Conservation (phyloP, 37 sponge, comb jelly and placozoan genomes). For the Dysidea cf. avara region DNA sequence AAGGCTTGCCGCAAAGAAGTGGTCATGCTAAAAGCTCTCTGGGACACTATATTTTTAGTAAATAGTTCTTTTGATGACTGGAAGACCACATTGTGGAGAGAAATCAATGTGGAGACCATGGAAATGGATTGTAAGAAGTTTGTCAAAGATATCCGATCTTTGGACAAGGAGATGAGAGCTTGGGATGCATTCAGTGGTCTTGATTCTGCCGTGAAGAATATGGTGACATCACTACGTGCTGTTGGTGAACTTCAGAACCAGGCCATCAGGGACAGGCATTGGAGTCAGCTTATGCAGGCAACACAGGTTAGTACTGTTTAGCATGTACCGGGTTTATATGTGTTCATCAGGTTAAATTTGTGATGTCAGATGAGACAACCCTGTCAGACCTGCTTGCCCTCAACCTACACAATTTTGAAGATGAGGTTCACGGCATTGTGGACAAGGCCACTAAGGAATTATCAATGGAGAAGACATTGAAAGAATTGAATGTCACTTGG, state of each 20-base stretch:
- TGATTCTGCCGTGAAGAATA: slow-evolving; percentile 96
- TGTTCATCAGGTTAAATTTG: slow-evolving; percentile 83
- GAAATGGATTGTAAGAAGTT: slow-evolving; percentile 97
- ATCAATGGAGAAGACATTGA: slow-evolving; percentile 98
- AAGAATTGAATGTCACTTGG: slow-evolving; percentile 96
- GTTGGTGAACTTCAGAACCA: slow-evolving; percentile 98
- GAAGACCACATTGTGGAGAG: slow-evolving; percentile 93
- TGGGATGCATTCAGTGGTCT: slow-evolving; percentile 97
- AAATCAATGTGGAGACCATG: slow-evolving; percentile 98
- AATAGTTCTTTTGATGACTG: slow-evolving; percentile 91
- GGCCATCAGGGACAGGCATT: slow-evolving; percentile 97
- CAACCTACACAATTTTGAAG: slow-evolving; percentile 98
- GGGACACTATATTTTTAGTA: slow-evolving; percentile 91
- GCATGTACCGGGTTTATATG: background rate
- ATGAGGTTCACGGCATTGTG: slow-evolving; percentile 96
- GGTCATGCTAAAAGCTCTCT: slow-evolving; percentile 80
- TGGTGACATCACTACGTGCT: slow-evolving; percentile 97
- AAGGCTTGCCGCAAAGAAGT: slow-evolving; percentile 89
- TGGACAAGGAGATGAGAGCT: slow-evolving; percentile 98
- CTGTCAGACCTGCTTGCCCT: slow-evolving; percentile 92
- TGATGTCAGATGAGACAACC: slow-evolving; percentile 94
- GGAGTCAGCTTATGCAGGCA: slow-evolving; percentile 99
- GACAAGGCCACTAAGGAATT: slow-evolving; percentile 98
- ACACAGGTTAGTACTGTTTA: slow-evolving; percentile 66
- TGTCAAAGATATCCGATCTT: slow-evolving; percentile 92